Base-by-base conservation (phyloP, 2,797 vertebrate genomes). In the Karalla daura region DNA sequence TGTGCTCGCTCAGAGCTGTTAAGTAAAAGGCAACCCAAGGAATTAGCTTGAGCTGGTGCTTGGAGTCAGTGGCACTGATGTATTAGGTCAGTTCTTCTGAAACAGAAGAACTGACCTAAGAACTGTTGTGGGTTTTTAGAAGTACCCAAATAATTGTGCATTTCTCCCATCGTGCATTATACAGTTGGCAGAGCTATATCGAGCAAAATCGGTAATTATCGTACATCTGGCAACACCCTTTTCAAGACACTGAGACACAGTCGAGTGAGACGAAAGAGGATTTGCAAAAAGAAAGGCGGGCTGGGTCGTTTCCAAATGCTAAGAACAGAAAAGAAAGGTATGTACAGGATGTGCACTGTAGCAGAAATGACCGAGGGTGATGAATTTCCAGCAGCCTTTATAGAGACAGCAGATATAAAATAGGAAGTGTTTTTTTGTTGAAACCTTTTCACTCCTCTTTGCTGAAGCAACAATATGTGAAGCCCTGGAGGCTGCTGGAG, bases 401-500 rank as follows among this genome's bases (percentile, higher is more conserved):
- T 14, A 45, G 36, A 63, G 18, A 58, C 18, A 18, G 33, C 9
- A 51, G 20, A 69, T 56, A 44, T 32, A 63, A 46, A 68, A 79
- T 49, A 13, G 1, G 23, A 53, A 36, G 37, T 14, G 21, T 82
- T 68, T 82, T 68, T 64, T 59, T 73, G 44, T 76, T 66, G 15
- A 37, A 60, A 70, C 15, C 36, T 70, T 28, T 36, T 50, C 30
- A 54, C 37, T 63, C 33, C 24, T 61, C 67, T 52, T 32, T 46
- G 47, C 40, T 66, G 23, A 58, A 74, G 32, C 46, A 74, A 59
- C 71, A 67, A 50, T 8, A 61, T 46, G 51, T 58, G 56, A 80
- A 75, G 46, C 72, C 70, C 61, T 56, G 63, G n/a, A 40, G 61
- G 70, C 72, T 66, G 61, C 66, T 80, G 59, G 60, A 76, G 60